Evolutionary conservation across 2,797 vertebrate genomes (phyloP).

Genomic region (Pogonophryne albipinna): DNA sequence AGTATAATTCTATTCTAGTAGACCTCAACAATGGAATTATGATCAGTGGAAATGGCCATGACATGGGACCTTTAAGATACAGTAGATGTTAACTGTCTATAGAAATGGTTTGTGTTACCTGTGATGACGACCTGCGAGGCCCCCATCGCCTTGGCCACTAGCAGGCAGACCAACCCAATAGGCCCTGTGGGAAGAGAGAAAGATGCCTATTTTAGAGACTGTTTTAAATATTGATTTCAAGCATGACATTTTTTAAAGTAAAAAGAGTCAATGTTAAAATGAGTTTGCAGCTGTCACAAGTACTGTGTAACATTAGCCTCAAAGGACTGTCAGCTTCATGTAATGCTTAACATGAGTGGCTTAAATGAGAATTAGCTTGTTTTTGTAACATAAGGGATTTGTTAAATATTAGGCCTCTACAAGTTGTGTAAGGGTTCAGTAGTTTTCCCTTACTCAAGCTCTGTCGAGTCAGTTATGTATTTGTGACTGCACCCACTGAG

Average conservation of each 20-base stretch:
- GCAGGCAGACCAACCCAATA: conserved; percentile 92
- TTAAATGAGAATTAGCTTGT: conserved; percentile 23
- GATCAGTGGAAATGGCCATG: no score
- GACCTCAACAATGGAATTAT: no score
- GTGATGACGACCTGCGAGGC: conserved; percentile 90
- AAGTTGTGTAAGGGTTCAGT: conserved; percentile 33
- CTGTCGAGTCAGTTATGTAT: conserved; percentile 33
- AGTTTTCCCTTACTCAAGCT: conserved; percentile 12
- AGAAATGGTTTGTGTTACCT: conserved; percentile 81
- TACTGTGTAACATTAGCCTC: not conserved
- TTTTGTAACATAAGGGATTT: conserved; percentile 7
- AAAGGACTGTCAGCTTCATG: not conserved
- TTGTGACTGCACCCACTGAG: not conserved
- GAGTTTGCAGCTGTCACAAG: not conserved
- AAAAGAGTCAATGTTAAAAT: not conserved
- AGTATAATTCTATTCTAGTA: no score
- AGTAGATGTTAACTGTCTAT: not conserved
- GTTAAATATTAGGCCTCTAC: conserved; percentile 57
- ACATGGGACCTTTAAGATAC: no score
- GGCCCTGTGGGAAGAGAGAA: conserved; percentile 84
- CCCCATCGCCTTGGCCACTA: conserved; percentile 97
- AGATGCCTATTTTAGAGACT: not conserved
- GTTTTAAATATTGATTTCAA: not conserved
- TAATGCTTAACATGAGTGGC: not conserved
- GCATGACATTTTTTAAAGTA: not conserved